A percentile compares a stretch with the other conserved stretches of the same genome.
These are phyloP conservation scores for Cinclus cinclus DNA, from an alignment of 2,113 vertebrate species.

Conservation along the genomic window DNA sequence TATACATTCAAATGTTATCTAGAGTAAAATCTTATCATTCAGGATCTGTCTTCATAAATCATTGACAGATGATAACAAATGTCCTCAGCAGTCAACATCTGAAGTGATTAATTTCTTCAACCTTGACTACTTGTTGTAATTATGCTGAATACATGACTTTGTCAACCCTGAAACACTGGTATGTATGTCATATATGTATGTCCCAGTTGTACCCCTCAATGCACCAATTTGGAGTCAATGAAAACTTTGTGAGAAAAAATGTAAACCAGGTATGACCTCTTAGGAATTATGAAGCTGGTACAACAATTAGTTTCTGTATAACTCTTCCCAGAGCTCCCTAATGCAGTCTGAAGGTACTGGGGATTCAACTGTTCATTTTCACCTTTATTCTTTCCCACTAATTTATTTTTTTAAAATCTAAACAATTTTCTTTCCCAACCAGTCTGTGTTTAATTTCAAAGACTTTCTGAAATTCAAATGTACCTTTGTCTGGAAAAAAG, in stretches of 20 bases:
- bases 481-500: not conserved
- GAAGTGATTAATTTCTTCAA: slow-evolving; percentile 26
- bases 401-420: not conserved
- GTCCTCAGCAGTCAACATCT: not conserved
- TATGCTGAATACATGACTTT: not conserved
- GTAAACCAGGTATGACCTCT: not conserved
- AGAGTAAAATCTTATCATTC: not conserved
- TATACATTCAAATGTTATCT: not conserved
- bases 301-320: not conserved
- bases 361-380: not conserved
- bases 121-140: not conserved
- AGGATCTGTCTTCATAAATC: not conserved
- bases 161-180: not conserved
- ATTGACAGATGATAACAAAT: not conserved
- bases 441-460: not conserved
- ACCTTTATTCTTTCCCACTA: not conserved
- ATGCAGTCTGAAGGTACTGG: not conserved
- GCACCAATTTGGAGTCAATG: not conserved
- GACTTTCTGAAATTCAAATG: not conserved
- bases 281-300: not conserved
- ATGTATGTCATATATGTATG: not conserved
- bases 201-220: not conserved
- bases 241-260: not conserved
- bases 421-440: not conserved
- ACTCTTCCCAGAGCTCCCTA: not conserved